Evolutionary conservation across 2,797 vertebrate genomes (phyloP), one percentile per base, ranked within the genome.

Genomic region (Leptatherina wallacei): DNA sequence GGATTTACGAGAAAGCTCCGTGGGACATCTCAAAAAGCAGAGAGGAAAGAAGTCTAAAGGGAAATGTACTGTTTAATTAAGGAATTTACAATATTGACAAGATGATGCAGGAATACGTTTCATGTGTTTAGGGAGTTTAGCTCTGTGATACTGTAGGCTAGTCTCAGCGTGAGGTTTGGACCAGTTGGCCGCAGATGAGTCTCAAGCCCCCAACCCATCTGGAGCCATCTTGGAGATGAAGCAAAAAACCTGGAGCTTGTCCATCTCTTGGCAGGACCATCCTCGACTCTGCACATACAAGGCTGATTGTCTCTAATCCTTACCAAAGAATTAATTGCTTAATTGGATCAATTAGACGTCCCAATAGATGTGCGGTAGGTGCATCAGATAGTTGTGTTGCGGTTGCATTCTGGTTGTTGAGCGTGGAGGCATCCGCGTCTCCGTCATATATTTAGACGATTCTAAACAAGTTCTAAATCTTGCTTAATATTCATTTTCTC

Each of bases 301-400:
- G 84, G 61, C 78, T 32, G 78, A 85, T 85, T 75, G 69, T 85
- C 82, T 89, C 85, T 92, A 93, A 93, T 93, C 91, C 89, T 38
- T 38, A 88, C 83, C 82, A 86, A 88, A 88, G 73, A 92, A 91
- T 91, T 89, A 90, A 90, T 90, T 89, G 87, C 81, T 81, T 93
- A 92, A 93, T 93, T 91, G 90, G 88, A 89, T 92, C 91, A 91
- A 91, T 92, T 93, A 91, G 74, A 67, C 32, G 75, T 92, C 90
- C 90, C 90, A 86, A 88, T 88, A 90, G 89, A 82, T n/a, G 75
- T 82, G 87, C 62, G 62, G 80, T 81, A 86, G 81, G 80, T 78
- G 64, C 69, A 78, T 85, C 61, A 73, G 63, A 84, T 59, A 32
- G 55, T 59, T 4, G 24, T 13, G 61, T 1, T 58, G 8, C 42